Evolutionary conservation across 1,140 invertebrate species (phyloP), one percentile per base, ranked within the genome.

Genomic region (Saccostrea cuccullata): DNA sequence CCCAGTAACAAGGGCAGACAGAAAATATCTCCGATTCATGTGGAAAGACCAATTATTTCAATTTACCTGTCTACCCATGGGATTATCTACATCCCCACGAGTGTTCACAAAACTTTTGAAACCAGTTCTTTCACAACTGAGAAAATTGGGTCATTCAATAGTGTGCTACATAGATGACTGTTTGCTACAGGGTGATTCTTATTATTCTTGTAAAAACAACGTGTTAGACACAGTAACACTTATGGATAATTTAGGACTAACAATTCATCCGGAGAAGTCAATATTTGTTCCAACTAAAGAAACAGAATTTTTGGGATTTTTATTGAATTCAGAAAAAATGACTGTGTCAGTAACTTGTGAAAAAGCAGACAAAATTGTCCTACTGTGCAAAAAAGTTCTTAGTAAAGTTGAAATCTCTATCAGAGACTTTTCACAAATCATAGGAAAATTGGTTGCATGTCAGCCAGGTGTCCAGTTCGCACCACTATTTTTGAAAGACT

Each of bases 31-130:
- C 17, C 84, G 84, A 47, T 90, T 90, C 88, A 13, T 40, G 58
- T 91, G 88, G 89, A 67, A 70, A 4, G 36, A 64, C 20, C 1
- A 86, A 13, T 40, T 89, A 4, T 90, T 70, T 82, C 20, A 55
- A 15, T 90, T 89, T 85, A 26, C 12, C 0, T 87, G 87, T 56
- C 17, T 89, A 8, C 82, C 77, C 17, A 85, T 83, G 88, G 89
- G 89, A 1, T 23, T 82, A 8, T 11, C 47, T 20, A 60, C 77
- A n/a, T 85, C 87, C 0, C 87, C 89, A 13, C 6, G 82, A 2
- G 77, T 88, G 8, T 91, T 91, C 82, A 90, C 90, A 12, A 91
- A 90, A 83, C 0, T 91, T 0, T 26, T 88, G 36, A 91, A 91
- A 87, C 86, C 6, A 47, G 30, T 89, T 0, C 88, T 77, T 82